phyloP scores from a whole-genome alignment of 2,888 invertebrate genomes.

The Sinohyriopsis cumingii region DNA sequence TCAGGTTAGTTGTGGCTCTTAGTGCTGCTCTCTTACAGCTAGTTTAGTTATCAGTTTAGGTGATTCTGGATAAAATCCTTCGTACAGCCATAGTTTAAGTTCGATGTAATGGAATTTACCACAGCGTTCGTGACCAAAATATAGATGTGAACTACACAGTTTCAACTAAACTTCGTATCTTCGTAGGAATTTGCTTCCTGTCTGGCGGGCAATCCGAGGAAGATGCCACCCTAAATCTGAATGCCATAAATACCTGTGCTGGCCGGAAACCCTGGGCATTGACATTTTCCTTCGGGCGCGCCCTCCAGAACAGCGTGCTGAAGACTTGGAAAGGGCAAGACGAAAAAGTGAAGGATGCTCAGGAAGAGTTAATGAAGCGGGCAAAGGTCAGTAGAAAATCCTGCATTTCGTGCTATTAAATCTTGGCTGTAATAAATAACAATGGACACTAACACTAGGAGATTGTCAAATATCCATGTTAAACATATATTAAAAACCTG shows the following conservation, averaged over 20 bases:
- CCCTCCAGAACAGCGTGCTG: conserved; percentile 95
- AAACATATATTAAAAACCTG: too few species aligned
- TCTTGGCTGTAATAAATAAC: too few species aligned
- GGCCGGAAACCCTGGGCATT: conserved; percentile 93
- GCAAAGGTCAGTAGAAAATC: conserved; percentile 83
- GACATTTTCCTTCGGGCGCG: conserved; percentile 98
- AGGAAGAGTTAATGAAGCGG: conserved; percentile 90
- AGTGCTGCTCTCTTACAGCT: too few species aligned
- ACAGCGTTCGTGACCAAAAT: too few species aligned
- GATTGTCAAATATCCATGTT: too few species aligned
- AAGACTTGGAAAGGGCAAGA: conserved; percentile 95
- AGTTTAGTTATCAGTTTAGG: too few species aligned
- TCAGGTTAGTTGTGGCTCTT: too few species aligned
- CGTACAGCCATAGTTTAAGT: too few species aligned
- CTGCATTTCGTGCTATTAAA: background rate
- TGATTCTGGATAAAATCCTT: too few species aligned
- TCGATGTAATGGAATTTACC: too few species aligned
- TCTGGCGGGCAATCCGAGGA: conserved; percentile 99
- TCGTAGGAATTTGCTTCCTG: conserved; percentile 92
- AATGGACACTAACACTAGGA: too few species aligned
- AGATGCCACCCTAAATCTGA: conserved; percentile 95
- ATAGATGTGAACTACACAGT: too few species aligned
- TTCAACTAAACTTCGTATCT: background rate
- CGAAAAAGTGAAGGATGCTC: conserved; percentile 88
- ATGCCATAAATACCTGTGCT: conserved; percentile 92